These are phyloP conservation scores for Ptychobarbus kaznakovi DNA, from an alignment of 2,797 vertebrate genomes.

Conservation along the genomic window DNA sequence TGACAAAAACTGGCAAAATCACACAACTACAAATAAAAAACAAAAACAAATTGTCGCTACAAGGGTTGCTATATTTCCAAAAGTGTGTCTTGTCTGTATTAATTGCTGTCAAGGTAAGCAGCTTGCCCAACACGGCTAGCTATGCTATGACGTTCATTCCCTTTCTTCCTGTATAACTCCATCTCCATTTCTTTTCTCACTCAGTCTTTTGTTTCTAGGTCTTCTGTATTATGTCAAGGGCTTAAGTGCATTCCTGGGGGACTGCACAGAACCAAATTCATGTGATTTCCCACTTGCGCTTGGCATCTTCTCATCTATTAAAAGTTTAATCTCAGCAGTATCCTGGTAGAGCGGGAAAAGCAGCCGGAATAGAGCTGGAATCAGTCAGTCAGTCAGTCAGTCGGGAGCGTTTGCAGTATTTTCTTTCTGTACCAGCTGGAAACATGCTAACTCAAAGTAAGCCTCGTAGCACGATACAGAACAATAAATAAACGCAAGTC, in stretches of 20 bases:
- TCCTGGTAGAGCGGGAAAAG: slow-evolving; percentile 22
- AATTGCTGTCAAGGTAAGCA: not conserved
- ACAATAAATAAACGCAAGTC: slow-evolving; percentile 36
- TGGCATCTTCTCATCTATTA: slow-evolving; percentile 60
- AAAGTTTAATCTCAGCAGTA: slow-evolving; percentile 67
- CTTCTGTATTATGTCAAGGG: not conserved
- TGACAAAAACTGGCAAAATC: too few relatives aligned
- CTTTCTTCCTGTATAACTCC: not conserved
- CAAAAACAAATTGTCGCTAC: too few relatives aligned
- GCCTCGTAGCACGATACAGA: slow-evolving; percentile 1
- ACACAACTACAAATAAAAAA: not conserved
- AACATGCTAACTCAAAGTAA: slow-evolving; percentile 18
- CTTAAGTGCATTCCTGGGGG: slow-evolving; percentile 58
- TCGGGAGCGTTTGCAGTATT: slow-evolving; percentile 1
- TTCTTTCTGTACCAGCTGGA: slow-evolving; percentile 26
- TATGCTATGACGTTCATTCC: not conserved
- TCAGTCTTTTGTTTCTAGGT: slow-evolving; percentile 1
- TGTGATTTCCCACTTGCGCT: slow-evolving; percentile 65
- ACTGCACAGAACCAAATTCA: slow-evolving; percentile 65
- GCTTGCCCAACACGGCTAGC: not conserved
- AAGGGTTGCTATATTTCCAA: not conserved
- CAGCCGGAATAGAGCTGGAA: slow-evolving; percentile 34
- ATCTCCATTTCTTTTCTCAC: slow-evolving; percentile 4
- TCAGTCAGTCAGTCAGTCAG: slow-evolving; percentile 13
- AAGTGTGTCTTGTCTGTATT: not conserved